These are phyloP conservation scores for Erythrolamprus reginae DNA, from an alignment of 2,113 vertebrate genomes.

Conservation along the genomic window DNA sequence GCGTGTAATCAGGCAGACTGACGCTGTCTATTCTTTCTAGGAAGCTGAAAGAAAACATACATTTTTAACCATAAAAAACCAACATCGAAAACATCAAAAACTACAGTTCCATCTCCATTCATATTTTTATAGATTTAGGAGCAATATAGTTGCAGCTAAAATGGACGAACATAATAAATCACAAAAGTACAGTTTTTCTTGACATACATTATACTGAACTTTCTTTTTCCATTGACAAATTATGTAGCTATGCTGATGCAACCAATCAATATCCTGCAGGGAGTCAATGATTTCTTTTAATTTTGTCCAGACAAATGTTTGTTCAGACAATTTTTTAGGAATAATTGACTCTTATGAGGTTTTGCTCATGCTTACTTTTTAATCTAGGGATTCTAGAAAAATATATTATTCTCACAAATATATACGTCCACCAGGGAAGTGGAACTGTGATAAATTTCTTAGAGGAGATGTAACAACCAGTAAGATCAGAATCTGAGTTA, in stretches of 20 bases:
- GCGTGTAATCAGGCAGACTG: constrained; percentile 95
- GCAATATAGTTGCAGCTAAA: not conserved
- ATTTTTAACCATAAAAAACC: constrained; percentile 8
- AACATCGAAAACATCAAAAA: not conserved
- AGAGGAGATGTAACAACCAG: not conserved
- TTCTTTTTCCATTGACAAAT: not conserved
- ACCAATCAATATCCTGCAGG: not conserved
- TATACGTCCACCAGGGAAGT: not conserved
- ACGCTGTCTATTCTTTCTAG: constrained; percentile 98
- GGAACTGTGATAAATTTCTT: not conserved
- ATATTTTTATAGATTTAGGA: not conserved
- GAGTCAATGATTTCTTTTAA: not conserved
- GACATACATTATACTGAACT: not conserved
- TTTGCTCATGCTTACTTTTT: not conserved
- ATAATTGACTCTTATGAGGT: not conserved
- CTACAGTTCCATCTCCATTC: not conserved
- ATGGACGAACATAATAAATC: not conserved
- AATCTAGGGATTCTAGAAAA: not conserved
- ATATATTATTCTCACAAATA: not conserved
- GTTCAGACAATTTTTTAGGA: not conserved
- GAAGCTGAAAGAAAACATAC: constrained; percentile 79
- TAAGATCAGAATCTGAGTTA: not conserved
- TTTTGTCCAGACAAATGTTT: not conserved
- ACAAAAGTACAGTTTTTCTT: not conserved
- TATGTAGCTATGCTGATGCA: not conserved